Percentiles rank a stretch among this genome's conserved stretches.
Conservation (phyloP, 92 coral and sea anemone genomes). For the Parazoanthus darwini region DNA sequence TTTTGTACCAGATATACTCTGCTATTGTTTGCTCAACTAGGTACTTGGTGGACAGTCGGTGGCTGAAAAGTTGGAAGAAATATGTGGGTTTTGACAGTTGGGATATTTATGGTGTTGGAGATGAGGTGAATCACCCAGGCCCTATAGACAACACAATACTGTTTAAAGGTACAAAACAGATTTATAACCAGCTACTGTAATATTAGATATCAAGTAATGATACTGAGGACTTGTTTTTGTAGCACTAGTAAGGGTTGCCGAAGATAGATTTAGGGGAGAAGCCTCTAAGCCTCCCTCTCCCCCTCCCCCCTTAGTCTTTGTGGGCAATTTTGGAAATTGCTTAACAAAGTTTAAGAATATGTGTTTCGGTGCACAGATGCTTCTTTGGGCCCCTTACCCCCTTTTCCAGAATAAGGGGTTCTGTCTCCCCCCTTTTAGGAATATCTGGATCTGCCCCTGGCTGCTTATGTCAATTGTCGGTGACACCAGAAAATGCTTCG, state of each 20-base stretch:
- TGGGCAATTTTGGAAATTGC: too few species aligned
- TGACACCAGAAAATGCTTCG: too few species aligned
- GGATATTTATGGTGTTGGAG: slow-evolving; percentile 88
- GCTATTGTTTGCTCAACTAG: slow-evolving; percentile 41
- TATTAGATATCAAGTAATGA: background rate
- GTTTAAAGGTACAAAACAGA: slow-evolving; percentile 62
- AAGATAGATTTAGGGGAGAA: too few species aligned
- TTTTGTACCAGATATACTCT: background rate
- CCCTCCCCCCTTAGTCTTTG: too few species aligned
- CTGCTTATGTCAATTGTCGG: too few species aligned
- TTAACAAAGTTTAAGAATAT: too few species aligned
- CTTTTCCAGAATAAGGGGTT: too few species aligned
- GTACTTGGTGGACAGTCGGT: slow-evolving; percentile 89
- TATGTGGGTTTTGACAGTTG: slow-evolving; percentile 96
- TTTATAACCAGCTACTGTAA: background rate
- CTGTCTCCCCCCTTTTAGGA: too few species aligned
- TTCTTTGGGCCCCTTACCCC: too few species aligned
- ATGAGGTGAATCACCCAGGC: slow-evolving; percentile 85
- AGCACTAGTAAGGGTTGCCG: background rate
- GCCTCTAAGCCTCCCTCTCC: too few species aligned
- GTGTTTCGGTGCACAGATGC: too few species aligned
- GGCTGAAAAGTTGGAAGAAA: slow-evolving; percentile 99
- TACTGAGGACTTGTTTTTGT: background rate
- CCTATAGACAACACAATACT: slow-evolving; percentile 91
- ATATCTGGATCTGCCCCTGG: too few species aligned